Conservation (phyloP, 2,888 invertebrate species). For the Cataglyphis albicans region DNA sequence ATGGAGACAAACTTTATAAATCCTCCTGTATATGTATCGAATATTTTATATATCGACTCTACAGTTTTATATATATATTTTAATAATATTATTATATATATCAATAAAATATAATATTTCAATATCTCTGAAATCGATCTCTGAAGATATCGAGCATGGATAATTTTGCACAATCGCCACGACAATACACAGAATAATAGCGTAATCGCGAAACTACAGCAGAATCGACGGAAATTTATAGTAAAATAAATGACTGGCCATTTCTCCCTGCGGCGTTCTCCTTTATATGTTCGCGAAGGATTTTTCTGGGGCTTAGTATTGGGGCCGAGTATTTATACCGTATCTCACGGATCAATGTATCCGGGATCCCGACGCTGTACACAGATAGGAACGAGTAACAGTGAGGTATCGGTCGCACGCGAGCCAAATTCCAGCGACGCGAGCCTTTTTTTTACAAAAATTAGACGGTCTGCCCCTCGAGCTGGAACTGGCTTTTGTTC, state of each 20-base stretch:
- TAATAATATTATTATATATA: too few species aligned
- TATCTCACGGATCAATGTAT: conserved; percentile 29
- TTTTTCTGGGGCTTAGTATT: background rate
- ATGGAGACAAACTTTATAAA: too few species aligned
- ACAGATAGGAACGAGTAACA: conserved; percentile 31
- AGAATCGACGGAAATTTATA: conserved; percentile 1
- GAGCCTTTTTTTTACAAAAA: conserved; percentile 51
- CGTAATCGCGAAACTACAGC: background rate
- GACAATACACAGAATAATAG: conserved; percentile 7
- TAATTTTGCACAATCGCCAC: background rate
- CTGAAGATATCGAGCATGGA: background rate
- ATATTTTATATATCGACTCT: too few species aligned
- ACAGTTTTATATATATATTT: too few species aligned
- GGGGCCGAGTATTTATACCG: conserved; percentile 24
- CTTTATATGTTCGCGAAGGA: background rate
- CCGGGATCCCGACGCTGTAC: background rate
- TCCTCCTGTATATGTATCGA: too few species aligned
- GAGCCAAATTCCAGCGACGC: conserved; percentile 48
- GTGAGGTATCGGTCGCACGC: conserved; percentile 39
- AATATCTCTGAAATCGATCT: background rate
- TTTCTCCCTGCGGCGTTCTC: background rate
- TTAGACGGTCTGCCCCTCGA: conserved; percentile 45
- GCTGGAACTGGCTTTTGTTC: conserved; percentile 41
- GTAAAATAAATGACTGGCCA: conserved; percentile 33
- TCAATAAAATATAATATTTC: background rate